These are phyloP conservation scores for Phycodurus eques DNA, from an alignment of 2,113 vertebrate species.

Conservation along the genomic window DNA sequence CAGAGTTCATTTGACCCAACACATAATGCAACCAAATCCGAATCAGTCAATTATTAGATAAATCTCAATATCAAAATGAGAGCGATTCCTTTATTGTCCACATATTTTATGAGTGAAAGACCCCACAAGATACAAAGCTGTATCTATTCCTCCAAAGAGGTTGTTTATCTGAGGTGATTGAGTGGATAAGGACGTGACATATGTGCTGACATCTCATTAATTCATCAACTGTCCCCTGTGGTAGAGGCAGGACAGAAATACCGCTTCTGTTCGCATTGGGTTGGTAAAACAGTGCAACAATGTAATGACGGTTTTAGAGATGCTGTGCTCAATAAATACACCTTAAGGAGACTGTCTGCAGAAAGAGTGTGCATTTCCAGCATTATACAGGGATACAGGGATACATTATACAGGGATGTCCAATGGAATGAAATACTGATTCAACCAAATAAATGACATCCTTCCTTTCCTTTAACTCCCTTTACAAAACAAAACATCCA, in stretches of 20 bases:
- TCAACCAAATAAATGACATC: too few relatives aligned
- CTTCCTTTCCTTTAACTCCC: too few relatives aligned
- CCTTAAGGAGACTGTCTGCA: conserved; percentile 5
- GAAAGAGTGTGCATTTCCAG: conserved; percentile 1
- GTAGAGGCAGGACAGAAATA: conserved; percentile 38
- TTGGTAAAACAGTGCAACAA: conserved; percentile 28
- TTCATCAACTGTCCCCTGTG: conserved; percentile 55
- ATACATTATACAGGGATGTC: neutral
- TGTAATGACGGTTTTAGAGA: conserved; percentile 35
- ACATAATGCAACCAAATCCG: neutral
- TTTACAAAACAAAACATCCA: too few relatives aligned
- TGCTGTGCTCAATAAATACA: conserved; percentile 14
- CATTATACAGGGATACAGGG: conserved; percentile 3
- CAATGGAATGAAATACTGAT: too few relatives aligned
- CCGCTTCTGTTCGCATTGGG: conserved; percentile 40
- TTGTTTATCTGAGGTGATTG: conserved; percentile 44
- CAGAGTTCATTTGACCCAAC: neutral
- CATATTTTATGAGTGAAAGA: neutral
- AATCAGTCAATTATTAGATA: neutral
- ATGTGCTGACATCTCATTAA: conserved; percentile 64
- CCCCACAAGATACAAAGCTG: neutral
- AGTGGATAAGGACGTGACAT: conserved; percentile 61
- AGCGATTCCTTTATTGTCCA: neutral
- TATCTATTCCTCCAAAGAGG: conserved; percentile 21
- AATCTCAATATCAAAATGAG: neutral